A percentile compares a stretch with the other conserved stretches of the same genome.
Evolutionary conservation across 2,113 vertebrate genomes (phyloP).

Genomic region (Carassius carassius): DNA sequence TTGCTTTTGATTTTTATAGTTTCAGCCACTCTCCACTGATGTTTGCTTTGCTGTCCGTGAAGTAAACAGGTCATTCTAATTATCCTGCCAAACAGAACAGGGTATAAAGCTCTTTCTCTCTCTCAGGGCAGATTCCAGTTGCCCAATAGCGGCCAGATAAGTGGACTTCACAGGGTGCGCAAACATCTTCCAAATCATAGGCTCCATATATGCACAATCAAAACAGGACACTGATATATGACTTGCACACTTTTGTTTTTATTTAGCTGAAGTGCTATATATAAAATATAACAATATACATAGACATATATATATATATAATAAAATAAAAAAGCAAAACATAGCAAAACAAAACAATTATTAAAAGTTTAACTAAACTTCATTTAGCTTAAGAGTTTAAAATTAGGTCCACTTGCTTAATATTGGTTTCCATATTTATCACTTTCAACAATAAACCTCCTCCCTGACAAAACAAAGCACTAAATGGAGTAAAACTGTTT

Average conservation of each 20-base stretch:
- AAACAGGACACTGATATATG: background rate
- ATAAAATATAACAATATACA: too few relatives aligned
- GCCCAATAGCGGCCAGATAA: background rate
- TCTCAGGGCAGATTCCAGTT: background rate
- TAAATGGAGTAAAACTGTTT: too few relatives aligned
- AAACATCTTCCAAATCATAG: background rate
- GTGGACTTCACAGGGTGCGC: background rate
- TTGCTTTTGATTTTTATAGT: slow-evolving; percentile 9
- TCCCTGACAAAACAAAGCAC: too few relatives aligned
- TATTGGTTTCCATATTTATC: too few relatives aligned
- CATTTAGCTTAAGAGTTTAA: too few relatives aligned
- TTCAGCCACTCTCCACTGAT: slow-evolving; percentile 28
- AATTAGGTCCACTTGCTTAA: too few relatives aligned
- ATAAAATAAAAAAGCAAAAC: too few relatives aligned
- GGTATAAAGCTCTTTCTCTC: background rate
- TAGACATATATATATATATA: too few relatives aligned
- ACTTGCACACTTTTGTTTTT: background rate
- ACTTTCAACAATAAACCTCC: too few relatives aligned
- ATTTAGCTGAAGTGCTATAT: too few relatives aligned
- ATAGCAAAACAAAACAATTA: too few relatives aligned
- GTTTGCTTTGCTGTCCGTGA: slow-evolving; percentile 46
- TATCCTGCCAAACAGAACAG: slow-evolving; percentile 39
- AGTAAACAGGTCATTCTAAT: slow-evolving; percentile 47
- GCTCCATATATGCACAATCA: background rate
- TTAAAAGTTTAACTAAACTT: too few relatives aligned